Percentiles rank a stretch among this genome's conserved stretches.
phyloP scores from a whole-genome alignment of 1,140 invertebrate species.

The Cyrtorhinus lividipennis region DNA sequence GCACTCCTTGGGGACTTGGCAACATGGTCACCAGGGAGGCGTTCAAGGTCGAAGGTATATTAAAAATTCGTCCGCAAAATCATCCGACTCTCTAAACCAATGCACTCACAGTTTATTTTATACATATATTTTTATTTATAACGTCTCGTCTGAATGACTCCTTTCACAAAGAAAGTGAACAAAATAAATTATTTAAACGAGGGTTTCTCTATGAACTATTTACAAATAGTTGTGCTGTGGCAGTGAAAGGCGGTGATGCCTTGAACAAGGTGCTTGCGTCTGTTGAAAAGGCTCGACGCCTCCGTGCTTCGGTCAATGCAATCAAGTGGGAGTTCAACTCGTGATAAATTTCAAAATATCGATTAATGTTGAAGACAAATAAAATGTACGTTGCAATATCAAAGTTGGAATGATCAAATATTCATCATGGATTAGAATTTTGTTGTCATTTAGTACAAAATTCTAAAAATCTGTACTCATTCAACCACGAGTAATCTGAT shows the following conservation, averaged over 20 bases:
- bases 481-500: no score
- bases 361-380: constrained; percentile 12
- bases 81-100: background rate
- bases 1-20: no score
- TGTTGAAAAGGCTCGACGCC: background rate
- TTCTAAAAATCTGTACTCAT: no score
- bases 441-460: no score
- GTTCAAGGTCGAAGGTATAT: no score
- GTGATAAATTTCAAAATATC: background rate
- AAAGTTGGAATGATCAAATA: no score
- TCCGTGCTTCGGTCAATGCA: constrained; percentile 1
- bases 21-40: no score
- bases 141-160: background rate
- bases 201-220: constrained; percentile 4
- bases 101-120: background rate
- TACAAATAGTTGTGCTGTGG: constrained; percentile 24
- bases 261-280: constrained; percentile 15
- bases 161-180: background rate
- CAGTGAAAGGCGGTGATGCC: constrained; percentile 23
- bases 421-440: no score
- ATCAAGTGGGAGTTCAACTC: background rate
- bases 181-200: background rate
- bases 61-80: no score
- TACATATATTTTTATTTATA: background rate
- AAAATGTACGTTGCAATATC: no score